phyloP scores from a whole-genome alignment of 2,113 vertebrate genomes.

The Platichthys stellatus region DNA sequence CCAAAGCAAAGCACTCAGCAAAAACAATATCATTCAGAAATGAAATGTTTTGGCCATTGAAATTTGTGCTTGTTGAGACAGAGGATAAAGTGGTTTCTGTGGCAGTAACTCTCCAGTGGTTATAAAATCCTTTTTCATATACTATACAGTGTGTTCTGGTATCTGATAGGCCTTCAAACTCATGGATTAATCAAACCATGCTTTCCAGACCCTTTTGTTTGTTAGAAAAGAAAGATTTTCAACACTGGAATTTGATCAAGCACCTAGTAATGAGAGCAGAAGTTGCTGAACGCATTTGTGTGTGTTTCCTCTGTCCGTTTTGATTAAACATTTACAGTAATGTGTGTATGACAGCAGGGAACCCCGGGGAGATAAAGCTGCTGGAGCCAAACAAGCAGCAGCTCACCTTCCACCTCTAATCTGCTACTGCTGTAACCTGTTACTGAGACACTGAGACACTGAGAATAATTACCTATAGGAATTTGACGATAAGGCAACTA shows the following conservation, averaged over 20 bases:
- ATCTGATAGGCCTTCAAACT: background rate
- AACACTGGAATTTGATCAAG: background rate
- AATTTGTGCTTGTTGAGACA: background rate
- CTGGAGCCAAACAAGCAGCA: slow-evolving; percentile 26
- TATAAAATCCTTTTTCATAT: background rate
- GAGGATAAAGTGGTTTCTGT: background rate
- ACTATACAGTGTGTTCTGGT: background rate
- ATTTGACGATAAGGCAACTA: too few relatives aligned
- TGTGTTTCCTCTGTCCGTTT: slow-evolving; percentile 7
- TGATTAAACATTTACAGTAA: slow-evolving; percentile 33
- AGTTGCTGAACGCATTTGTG: slow-evolving; percentile 3
- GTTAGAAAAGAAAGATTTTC: background rate
- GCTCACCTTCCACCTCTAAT: slow-evolving; percentile 40
- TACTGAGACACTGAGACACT: slow-evolving; percentile 4
- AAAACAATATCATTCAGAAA: too few relatives aligned
- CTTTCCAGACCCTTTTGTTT: background rate
- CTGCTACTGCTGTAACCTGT: slow-evolving; percentile 23
- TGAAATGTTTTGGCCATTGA: background rate
- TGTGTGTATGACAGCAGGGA: slow-evolving; percentile 27
- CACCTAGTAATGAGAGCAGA: background rate
- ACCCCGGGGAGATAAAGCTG: slow-evolving; percentile 6
- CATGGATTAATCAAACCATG: background rate
- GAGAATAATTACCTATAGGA: too few relatives aligned
- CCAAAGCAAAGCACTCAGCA: too few relatives aligned
- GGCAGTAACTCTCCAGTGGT: background rate